Conservation (phyloP, 1,140 invertebrate species). For the Oncopodura yosiiana region DNA sequence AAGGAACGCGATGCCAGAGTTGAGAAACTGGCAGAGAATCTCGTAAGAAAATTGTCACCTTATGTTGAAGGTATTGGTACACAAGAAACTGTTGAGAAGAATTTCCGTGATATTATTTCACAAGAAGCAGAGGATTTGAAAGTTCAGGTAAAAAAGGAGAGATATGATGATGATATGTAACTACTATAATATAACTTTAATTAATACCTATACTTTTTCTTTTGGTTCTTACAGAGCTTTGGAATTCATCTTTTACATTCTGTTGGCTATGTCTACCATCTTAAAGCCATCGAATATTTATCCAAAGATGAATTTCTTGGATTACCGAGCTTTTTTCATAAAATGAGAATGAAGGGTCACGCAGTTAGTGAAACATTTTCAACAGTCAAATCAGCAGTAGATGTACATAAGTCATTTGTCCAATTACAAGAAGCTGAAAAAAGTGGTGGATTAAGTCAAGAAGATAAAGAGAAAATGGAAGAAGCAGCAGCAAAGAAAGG, state of each 20-base stretch:
- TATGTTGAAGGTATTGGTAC: conserved; percentile 7
- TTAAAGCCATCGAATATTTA: conserved; percentile 32
- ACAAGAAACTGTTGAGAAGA: neutral
- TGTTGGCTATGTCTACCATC: conserved; percentile 32
- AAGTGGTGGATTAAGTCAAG: conserved; percentile 21
- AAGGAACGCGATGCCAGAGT: conserved; percentile 31
- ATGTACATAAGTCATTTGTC: conserved; percentile 32
- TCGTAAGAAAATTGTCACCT: conserved; percentile 23
- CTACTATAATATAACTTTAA: too few relatives aligned
- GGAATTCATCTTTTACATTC: conserved; percentile 32
- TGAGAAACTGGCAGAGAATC: conserved; percentile 28
- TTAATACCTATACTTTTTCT: too few relatives aligned
- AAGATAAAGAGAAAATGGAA: conserved; percentile 26
- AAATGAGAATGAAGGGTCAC: conserved; percentile 31
- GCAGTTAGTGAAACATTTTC: conserved; percentile 29
- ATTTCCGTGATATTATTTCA: conserved; percentile 21
- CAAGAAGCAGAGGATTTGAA: conserved; percentile 32
- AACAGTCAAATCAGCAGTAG: conserved; percentile 33
- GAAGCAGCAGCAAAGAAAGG: conserved; percentile 31
- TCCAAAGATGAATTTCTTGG: conserved; percentile 33
- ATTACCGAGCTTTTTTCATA: conserved; percentile 30
- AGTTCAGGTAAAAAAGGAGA: too few relatives aligned
- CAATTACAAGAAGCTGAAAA: conserved; percentile 33
- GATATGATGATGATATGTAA: too few relatives aligned
- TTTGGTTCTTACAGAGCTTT: too few relatives aligned